Percentiles rank a stretch among this genome's conserved stretches.
These are phyloP conservation scores for Carapus acus DNA, from an alignment of 2,797 vertebrate species.

Conservation along the genomic window DNA sequence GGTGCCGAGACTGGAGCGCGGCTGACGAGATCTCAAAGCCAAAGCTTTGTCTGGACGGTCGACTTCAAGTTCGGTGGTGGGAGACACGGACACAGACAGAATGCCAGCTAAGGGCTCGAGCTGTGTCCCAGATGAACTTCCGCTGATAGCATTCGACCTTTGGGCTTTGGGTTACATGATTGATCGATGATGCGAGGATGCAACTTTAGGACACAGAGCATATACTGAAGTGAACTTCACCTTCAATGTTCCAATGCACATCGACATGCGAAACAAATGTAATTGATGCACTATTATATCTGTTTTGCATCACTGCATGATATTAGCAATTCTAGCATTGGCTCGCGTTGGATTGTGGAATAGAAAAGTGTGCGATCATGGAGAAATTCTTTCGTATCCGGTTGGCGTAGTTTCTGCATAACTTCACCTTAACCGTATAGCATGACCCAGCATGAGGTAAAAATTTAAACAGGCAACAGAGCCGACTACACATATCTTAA, in stretches of 20 bases:
- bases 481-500: too few relatives aligned
- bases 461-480: too few relatives aligned
- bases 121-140: conserved; percentile 66
- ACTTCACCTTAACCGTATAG: too few relatives aligned
- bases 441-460: too few relatives aligned
- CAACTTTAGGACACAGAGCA: conserved; percentile 4
- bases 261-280: background rate
- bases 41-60: conserved; percentile 71
- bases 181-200: conserved; percentile 33
- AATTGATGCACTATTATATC: too few relatives aligned
- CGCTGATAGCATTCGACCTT: conserved; percentile 56
- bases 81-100: conserved; percentile 54
- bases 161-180: conserved; percentile 45
- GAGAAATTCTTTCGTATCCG: too few relatives aligned
- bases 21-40: conserved; percentile 61
- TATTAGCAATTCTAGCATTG: too few relatives aligned
- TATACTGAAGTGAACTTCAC: conserved; percentile 36
- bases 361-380: too few relatives aligned
- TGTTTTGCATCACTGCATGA: too few relatives aligned
- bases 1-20: conserved; percentile 29
- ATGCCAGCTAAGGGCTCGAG: conserved; percentile 42
- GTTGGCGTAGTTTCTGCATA: too few relatives aligned
- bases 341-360: too few relatives aligned
- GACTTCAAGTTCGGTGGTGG: conserved; percentile 80
- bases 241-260: conserved; percentile 3